These are phyloP conservation scores for Dendrocincla tyrannina DNA, from an alignment of 2,797 vertebrate species.

Conservation along the genomic window DNA sequence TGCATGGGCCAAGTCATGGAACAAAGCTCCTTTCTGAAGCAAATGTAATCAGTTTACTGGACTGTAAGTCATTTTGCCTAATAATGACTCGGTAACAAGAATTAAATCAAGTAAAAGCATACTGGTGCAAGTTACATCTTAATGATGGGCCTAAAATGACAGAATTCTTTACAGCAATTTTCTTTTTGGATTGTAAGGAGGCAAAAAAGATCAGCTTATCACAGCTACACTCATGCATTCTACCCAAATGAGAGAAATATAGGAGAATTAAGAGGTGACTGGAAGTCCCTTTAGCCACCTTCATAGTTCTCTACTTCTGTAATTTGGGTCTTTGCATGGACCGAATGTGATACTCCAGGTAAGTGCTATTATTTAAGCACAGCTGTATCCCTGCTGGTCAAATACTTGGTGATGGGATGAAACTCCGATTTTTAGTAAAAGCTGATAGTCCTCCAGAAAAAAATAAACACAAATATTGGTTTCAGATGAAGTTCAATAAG, in stretches of 20 bases:
- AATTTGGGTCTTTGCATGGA: background rate
- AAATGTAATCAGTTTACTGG: background rate
- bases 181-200: background rate
- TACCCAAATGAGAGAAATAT: background rate
- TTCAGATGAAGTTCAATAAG: background rate
- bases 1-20: background rate
- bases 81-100: background rate
- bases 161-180: background rate
- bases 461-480: background rate
- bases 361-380: background rate
- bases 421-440: background rate
- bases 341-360: background rate
- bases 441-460: background rate
- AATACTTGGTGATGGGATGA: background rate
- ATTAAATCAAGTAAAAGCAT: background rate
- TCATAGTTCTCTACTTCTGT: background rate
- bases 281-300: background rate
- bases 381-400: background rate
- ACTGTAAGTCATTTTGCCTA: background rate
- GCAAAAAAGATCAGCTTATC: background rate
- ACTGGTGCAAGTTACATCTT: background rate
- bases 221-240: background rate
- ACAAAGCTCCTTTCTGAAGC: background rate
- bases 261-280: background rate
- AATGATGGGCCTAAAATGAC: background rate